Base-by-base conservation (phyloP, 2,888 invertebrate genomes). In the Mongoloraphidia duomilia region DNA sequence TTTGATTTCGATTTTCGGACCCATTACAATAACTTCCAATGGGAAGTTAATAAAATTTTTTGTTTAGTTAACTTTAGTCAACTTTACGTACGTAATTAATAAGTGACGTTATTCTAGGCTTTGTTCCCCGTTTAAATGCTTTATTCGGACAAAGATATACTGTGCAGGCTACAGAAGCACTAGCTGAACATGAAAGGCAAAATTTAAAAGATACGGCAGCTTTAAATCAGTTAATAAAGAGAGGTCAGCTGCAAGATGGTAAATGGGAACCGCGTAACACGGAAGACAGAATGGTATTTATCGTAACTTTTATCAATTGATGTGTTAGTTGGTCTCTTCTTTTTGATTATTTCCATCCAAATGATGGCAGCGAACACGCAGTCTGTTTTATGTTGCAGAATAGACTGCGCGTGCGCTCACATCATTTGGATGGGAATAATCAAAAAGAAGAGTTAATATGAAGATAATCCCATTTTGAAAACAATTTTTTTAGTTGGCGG, bases 131-230 rank as follows among this genome's bases (percentile, higher is more conserved):
- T 55, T 63, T 82, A 56, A 76, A 75, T 59, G 77, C 74, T 4
- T 75, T 77, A 61, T 77, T 76, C 56, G 86, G 86, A 0, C 82
- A 84, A 63, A 74, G 84, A 41, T 85, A 77, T 64, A 75, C 80
- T 2, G 80, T 84, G 8, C 73, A 77, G 41, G 84, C 84, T 0
- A 81, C 81, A 1, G 82, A 84, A 62, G 84, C 80, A 1, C 63
- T 87, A 33, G 79, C 83, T 0, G 78, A 82, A 60, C 84, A 84
- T 59, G 83, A 85, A 61, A 71, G 69, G 51, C 61, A 76, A 11
- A 79, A 80, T 63, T 63, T 77, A 37, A 70, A 72, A 46, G 73
- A 79, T 50, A 70, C 75, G 51, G 75, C 75, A 9, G 79, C 74
- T 2, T 63, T 71, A 34, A 75, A 80, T 58, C 74, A 76, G 54